These are phyloP conservation scores for Hermetia illucens DNA, from an alignment of 1,140 invertebrate species.

Conservation along the genomic window DNA sequence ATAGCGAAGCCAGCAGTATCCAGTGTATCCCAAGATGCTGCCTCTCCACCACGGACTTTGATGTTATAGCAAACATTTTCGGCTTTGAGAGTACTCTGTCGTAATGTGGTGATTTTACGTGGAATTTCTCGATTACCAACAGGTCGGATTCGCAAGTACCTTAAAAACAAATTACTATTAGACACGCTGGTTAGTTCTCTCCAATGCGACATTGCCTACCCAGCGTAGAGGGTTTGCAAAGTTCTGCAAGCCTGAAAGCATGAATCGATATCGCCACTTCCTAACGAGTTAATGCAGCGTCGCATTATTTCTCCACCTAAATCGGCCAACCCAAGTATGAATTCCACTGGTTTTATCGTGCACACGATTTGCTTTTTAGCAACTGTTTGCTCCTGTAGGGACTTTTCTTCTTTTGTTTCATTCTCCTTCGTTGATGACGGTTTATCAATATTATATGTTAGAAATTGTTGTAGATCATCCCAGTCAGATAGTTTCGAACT, in stretches of 20 bases:
- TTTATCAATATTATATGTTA: constrained; percentile 29
- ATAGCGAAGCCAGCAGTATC: too few species aligned
- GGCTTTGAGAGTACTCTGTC: constrained; percentile 64
- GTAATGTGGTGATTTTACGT: constrained; percentile 54
- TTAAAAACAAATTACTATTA: constrained; percentile 6
- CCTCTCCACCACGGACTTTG: constrained; percentile 64
- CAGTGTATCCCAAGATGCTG: constrained; percentile 36
- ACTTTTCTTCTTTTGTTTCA: not conserved
- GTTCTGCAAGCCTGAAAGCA: constrained; percentile 60
- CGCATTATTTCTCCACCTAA: constrained; percentile 84
- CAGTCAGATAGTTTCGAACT: constrained; percentile 17
- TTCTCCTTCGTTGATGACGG: constrained; percentile 14
- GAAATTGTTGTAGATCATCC: constrained; percentile 18
- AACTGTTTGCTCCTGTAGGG: not conserved
- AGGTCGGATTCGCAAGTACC: constrained; percentile 18
- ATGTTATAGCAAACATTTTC: constrained; percentile 76
- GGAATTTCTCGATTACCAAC: constrained; percentile 47
- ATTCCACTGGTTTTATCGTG: constrained; percentile 22
- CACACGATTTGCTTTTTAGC: constrained; percentile 16
- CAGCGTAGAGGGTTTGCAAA: constrained; percentile 55
- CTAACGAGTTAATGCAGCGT: constrained; percentile 69
- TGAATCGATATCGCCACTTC: constrained; percentile 56
- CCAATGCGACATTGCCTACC: too few species aligned
- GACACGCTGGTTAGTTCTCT: too few species aligned
- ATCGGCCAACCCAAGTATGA: constrained; percentile 69